Conservation (phyloP, 2,797 vertebrate genomes). For the Arrhamphus sclerolepis region DNA sequence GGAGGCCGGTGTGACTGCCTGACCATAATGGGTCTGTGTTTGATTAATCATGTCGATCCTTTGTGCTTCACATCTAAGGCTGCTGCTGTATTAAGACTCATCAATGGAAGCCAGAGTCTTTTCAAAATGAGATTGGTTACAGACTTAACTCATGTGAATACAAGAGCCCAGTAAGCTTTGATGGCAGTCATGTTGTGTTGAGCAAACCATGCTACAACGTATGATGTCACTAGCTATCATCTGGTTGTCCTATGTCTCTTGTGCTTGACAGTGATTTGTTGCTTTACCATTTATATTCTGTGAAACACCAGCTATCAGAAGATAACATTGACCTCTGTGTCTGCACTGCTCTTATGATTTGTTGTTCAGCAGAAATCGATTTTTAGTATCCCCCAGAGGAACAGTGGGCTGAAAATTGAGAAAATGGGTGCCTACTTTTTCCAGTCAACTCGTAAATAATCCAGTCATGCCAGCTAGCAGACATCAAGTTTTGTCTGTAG, state of each 20-base stretch:
- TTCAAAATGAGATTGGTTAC: conserved; percentile 78
- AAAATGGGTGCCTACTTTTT: conserved; percentile 73
- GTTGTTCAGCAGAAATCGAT: conserved; percentile 76
- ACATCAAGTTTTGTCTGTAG: conserved; percentile 73
- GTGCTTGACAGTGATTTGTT: conserved; percentile 48
- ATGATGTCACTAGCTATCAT: conserved; percentile 59
- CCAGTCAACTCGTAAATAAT: conserved; percentile 76
- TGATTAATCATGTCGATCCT: conserved; percentile 80
- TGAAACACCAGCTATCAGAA: conserved; percentile 45
- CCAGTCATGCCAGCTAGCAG: conserved; percentile 66
- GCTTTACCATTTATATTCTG: conserved; percentile 50
- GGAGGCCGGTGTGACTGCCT: conserved; percentile 75
- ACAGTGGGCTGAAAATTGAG: conserved; percentile 64
- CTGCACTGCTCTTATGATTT: conserved; percentile 70
- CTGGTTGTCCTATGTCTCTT: conserved; percentile 12
- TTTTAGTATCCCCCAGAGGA: conserved; percentile 74
- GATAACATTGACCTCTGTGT: conserved; percentile 64
- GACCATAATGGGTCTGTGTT: conserved; percentile 80
- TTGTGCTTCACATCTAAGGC: conserved; percentile 81
- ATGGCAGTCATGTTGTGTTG: conserved; percentile 58
- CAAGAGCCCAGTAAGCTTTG: conserved; percentile 64
- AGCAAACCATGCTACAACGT: conserved; percentile 46
- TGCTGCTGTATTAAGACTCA: conserved; percentile 72
- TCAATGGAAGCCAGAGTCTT: conserved; percentile 75
- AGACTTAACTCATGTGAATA: conserved; percentile 73